A percentile compares a stretch with the other conserved stretches of the same genome.
phyloP scores from a whole-genome alignment of 2,113 vertebrate genomes.

The Lota lota region DNA sequence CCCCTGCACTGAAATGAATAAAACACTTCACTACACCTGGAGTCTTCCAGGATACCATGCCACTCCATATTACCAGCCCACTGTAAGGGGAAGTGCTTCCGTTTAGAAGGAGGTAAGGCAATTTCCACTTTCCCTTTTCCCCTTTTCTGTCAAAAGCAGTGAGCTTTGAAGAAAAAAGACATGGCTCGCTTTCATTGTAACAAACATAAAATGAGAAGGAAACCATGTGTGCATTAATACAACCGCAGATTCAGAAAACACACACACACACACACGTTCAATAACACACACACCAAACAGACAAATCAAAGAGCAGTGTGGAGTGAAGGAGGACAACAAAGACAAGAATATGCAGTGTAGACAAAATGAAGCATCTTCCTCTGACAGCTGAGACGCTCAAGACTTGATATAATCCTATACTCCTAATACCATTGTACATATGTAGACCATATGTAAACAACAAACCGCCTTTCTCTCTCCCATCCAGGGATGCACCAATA shows the following conservation, averaged over 20 bases:
- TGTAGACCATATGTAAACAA: constrained; percentile 41
- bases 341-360: constrained; percentile 56
- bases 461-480: constrained; percentile 9
- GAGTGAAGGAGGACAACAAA: constrained; percentile 6
- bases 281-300: background rate
- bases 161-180: constrained; percentile 45
- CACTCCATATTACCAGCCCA: constrained; percentile 58
- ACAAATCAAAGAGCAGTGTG: constrained; percentile 30
- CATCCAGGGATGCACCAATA: no score
- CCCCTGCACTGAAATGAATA: constrained; percentile 56
- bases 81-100: constrained; percentile 39
- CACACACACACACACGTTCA: background rate
- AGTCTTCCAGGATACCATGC: constrained; percentile 62
- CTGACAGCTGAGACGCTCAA: constrained; percentile 55
- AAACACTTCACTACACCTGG: constrained; percentile 60
- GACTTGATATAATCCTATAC: constrained; percentile 64
- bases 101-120: constrained; percentile 15
- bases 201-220: constrained; percentile 48
- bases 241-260: constrained; percentile 16
- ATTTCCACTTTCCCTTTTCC: constrained; percentile 6
- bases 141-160: constrained; percentile 43
- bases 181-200: constrained; percentile 20
- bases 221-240: constrained; percentile 38
- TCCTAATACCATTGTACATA: constrained; percentile 50
- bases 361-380: constrained; percentile 57